Evolutionary conservation across 2,797 vertebrate genomes (phyloP).

Genomic region (Psittacula derbiana): DNA sequence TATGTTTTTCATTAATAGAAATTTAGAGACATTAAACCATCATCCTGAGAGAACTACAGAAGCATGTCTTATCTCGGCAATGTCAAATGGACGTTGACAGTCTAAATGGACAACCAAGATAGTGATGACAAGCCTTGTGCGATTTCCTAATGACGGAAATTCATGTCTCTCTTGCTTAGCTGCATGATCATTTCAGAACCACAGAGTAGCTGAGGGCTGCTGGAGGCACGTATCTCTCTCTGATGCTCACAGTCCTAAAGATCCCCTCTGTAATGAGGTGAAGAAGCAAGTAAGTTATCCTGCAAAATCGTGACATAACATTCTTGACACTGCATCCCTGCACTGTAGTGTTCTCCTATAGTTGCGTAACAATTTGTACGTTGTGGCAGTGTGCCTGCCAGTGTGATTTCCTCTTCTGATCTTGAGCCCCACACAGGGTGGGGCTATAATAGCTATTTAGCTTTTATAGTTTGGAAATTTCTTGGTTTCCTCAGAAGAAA

Average conservation of each 20-base stretch:
- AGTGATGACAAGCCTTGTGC: neutral
- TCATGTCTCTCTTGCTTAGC: neutral
- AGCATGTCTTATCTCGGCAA: neutral
- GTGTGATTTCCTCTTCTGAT: neutral
- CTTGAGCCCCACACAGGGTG: neutral
- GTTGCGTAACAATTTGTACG: neutral
- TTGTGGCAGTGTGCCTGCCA: neutral
- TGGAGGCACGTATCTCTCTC: neutral
- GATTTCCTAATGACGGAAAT: neutral
- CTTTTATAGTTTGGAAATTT: neutral
- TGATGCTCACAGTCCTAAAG: neutral
- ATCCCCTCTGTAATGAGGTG: neutral
- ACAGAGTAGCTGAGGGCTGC: neutral
- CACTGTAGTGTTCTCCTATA: neutral
- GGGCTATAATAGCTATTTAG: neutral
- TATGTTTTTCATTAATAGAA: neutral
- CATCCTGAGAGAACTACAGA: neutral
- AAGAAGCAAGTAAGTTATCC: neutral
- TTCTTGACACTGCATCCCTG: neutral
- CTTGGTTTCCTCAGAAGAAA: neutral
- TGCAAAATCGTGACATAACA: neutral
- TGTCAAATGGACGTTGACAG: neutral
- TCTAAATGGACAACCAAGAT: neutral
- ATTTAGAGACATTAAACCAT: neutral
- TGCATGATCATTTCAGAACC: neutral